Percentiles rank a stretch among this genome's conserved stretches.
These are phyloP conservation scores for Bombyx mori DNA, from an alignment of 1,140 invertebrate species.

Conservation along the genomic window ASM3026992v2 NC_085108.1:236001-236500, in stretches of 20 bases:
- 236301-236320: constrained; percentile 64
- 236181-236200: constrained; percentile 66
- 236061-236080: not conserved
- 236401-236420: constrained; percentile 52
- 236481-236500: constrained; percentile 9
- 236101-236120: too few species aligned
- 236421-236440: constrained; percentile 60
- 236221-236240: constrained; percentile 66
- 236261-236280: constrained; percentile 61
- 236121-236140: constrained; percentile 3
- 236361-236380: constrained; percentile 26
- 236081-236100: too few species aligned
- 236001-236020: too few species aligned
- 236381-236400: constrained; percentile 32
- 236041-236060: not conserved
- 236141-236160: constrained; percentile 52
- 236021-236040: not conserved
- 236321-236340: constrained; percentile 66
- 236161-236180: constrained; percentile 44
- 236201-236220: constrained; percentile 62
- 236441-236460: constrained; percentile 62
- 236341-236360: constrained; percentile 34
- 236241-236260: constrained; percentile 57
- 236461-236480: constrained; percentile 30
- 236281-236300: constrained; percentile 51